These are phyloP conservation scores for Syngnathus scovelli DNA, from an alignment of 2,113 vertebrate species.

Conservation along the genomic window DNA sequence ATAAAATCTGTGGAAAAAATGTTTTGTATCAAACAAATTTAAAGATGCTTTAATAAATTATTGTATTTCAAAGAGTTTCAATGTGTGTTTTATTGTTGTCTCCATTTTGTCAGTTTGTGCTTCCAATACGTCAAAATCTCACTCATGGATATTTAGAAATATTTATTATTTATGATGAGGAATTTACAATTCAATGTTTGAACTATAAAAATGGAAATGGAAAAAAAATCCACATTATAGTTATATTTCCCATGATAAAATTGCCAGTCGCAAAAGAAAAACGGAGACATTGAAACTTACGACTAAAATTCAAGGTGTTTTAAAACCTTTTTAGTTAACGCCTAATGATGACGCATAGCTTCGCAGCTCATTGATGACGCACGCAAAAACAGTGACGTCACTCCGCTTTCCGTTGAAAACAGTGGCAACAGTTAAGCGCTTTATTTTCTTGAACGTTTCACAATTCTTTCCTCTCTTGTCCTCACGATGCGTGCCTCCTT, in stretches of 20 bases:
- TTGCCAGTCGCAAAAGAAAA: no score
- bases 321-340: background rate
- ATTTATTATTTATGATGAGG: background rate
- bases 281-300: no score
- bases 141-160: background rate
- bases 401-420: background rate
- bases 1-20: constrained; percentile 39
- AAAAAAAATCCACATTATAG: no score
- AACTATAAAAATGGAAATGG: no score
- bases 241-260: no score
- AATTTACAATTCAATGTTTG: background rate
- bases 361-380: background rate
- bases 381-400: background rate
- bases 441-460: background rate
- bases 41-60: constrained; percentile 92
- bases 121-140: background rate
- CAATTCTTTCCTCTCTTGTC: background rate
- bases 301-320: no score
- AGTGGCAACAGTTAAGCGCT: background rate
- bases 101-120: background rate
- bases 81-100: constrained; percentile 41
- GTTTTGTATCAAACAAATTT: constrained; percentile 84
- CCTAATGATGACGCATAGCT: background rate
- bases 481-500: background rate
- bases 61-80: constrained; percentile 66